phyloP scores from a whole-genome alignment of 2,888 invertebrate genomes.

The Linyphia triangularis region DNA sequence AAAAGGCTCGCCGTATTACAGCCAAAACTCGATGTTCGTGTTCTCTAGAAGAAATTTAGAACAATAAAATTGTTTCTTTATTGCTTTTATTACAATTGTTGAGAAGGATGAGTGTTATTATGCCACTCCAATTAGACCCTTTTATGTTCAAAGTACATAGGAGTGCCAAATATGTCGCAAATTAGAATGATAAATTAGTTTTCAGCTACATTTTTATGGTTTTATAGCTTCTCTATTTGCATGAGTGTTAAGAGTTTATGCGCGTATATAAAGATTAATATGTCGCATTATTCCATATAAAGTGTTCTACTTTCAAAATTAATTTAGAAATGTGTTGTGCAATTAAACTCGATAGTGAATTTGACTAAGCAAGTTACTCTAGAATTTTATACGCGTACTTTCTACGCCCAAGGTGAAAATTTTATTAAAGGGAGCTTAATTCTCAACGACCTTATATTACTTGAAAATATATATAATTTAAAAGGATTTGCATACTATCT shows the following conservation, averaged over 20 bases:
- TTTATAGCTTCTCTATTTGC: no score
- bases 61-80: constrained; percentile 35
- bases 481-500: neutral
- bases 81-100: constrained; percentile 19
- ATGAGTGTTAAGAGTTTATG: neutral
- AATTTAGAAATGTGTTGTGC: neutral
- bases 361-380: no score
- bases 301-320: neutral
- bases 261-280: neutral
- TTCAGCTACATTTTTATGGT: neutral
- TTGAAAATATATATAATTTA: neutral
- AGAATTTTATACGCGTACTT: no score
- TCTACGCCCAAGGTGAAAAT: no score
- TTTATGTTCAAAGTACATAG: neutral
- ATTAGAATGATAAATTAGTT: neutral
- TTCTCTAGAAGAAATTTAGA: constrained; percentile 4
- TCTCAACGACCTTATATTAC: neutral
- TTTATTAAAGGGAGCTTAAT: no score
- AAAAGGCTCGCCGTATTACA: neutral
- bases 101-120: neutral
- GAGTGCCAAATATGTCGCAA: constrained; percentile 3
- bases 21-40: neutral
- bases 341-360: no score
- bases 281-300: neutral
- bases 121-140: neutral